These are phyloP conservation scores for Acarapis woodi DNA, from an alignment of 1,140 invertebrate genomes.

Conservation along the genomic window DNA sequence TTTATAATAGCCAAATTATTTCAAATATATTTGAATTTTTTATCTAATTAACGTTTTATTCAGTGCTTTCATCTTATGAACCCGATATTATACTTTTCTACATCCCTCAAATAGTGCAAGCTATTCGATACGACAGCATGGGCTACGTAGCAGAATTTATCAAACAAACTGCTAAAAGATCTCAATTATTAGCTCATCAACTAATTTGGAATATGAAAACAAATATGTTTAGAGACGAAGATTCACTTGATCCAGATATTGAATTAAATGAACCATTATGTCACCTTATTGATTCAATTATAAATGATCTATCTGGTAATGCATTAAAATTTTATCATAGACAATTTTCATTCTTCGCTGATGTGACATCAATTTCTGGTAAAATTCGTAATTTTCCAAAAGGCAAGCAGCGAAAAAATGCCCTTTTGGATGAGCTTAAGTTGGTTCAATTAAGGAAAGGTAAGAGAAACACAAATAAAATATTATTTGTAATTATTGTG, in stretches of 20 bases:
- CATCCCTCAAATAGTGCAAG: slow-evolving; percentile 93
- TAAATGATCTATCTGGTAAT: slow-evolving; percentile 51
- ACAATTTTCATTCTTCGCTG: slow-evolving; percentile 91
- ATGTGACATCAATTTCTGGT: slow-evolving; percentile 87
- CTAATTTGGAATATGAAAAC: slow-evolving; percentile 99
- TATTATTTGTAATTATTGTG: too few species aligned
- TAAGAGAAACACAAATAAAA: too few species aligned
- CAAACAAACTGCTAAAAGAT: slow-evolving; percentile 62
- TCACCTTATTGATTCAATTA: slow-evolving; percentile 42
- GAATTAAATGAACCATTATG: slow-evolving; percentile 50
- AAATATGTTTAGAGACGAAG: slow-evolving; percentile 90
- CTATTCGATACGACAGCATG: slow-evolving; percentile 83
- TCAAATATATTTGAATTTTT: neutral
- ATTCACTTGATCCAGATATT: slow-evolving; percentile 58
- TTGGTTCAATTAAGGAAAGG: slow-evolving; percentile 64
- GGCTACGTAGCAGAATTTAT: slow-evolving; percentile 95
- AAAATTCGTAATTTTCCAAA: slow-evolving; percentile 58
- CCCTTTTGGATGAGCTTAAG: slow-evolving; percentile 62
- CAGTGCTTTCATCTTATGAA: slow-evolving; percentile 9
- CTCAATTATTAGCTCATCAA: slow-evolving; percentile 82
- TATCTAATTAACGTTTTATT: slow-evolving; percentile 1
- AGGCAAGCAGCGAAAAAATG: slow-evolving; percentile 57
- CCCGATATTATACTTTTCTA: slow-evolving; percentile 76
- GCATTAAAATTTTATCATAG: slow-evolving; percentile 83
- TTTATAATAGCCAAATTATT: neutral